These are phyloP conservation scores for Verasper variegatus DNA, from an alignment of 2,113 vertebrate genomes.

Conservation along the genomic window DNA sequence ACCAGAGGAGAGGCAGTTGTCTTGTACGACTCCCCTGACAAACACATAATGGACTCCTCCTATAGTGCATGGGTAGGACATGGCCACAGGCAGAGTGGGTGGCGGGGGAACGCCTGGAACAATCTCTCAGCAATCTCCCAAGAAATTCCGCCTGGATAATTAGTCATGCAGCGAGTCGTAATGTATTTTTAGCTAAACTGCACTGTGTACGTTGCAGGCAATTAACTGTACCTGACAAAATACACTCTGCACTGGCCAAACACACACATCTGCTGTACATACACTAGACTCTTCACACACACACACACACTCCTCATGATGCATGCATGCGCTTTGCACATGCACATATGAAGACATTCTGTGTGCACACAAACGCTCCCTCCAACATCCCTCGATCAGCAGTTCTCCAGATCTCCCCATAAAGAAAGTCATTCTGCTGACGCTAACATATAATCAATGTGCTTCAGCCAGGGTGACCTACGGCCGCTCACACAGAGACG, in stretches of 20 bases:
- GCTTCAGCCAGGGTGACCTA: constrained; percentile 52
- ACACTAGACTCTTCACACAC: background rate
- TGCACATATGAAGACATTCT: background rate
- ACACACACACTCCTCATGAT: background rate
- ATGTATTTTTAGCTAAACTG: constrained; percentile 62
- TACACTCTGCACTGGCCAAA: constrained; percentile 28
- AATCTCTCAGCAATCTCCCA: constrained; percentile 66
- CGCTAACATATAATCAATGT: constrained; percentile 59
- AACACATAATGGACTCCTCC: constrained; percentile 46
- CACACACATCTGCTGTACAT: constrained; percentile 23
- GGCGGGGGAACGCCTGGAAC: constrained; percentile 57
- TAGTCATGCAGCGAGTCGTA: constrained; percentile 49
- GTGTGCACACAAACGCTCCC: background rate
- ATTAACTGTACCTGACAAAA: constrained; percentile 51
- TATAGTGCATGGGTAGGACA: constrained; percentile 19
- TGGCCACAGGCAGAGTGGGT: constrained; percentile 53
- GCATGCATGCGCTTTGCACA: background rate
- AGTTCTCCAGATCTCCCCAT: constrained; percentile 33
- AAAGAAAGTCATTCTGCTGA: constrained; percentile 63
- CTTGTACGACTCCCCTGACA: constrained; percentile 42
- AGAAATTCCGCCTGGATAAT: constrained; percentile 62
- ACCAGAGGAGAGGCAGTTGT: constrained; percentile 20
- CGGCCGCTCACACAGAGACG: constrained; percentile 9
- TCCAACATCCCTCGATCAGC: constrained; percentile 47
- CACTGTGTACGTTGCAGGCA: constrained; percentile 45